phyloP scores from a whole-genome alignment of 2,888 invertebrate species.

The Napeogenes inachia region DNA sequence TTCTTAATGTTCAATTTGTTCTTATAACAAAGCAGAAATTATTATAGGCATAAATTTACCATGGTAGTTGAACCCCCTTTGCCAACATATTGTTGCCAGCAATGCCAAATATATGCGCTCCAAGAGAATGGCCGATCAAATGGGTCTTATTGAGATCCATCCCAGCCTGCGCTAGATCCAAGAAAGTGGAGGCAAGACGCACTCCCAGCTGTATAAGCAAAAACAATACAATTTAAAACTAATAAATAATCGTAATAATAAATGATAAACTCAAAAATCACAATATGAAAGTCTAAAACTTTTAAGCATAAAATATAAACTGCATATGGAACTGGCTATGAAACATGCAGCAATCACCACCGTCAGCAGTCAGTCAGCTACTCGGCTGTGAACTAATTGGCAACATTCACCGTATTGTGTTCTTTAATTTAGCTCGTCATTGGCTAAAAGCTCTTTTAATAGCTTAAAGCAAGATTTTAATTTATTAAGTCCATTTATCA shows the following conservation, averaged over 20 bases:
- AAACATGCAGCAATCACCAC: background rate
- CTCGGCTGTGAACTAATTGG: constrained; percentile 18
- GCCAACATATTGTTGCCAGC: constrained; percentile 51
- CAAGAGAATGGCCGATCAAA: constrained; percentile 65
- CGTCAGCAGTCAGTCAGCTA: constrained; percentile 8
- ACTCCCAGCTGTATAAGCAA: constrained; percentile 45
- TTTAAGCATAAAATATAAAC: too few relatives aligned
- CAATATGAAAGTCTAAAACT: too few relatives aligned
- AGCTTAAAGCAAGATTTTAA: background rate
- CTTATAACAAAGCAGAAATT: too few relatives aligned
- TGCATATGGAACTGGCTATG: background rate
- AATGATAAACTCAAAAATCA: background rate
- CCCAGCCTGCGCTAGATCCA: constrained; percentile 47
- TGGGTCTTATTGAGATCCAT: constrained; percentile 56
- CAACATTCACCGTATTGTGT: constrained; percentile 18
- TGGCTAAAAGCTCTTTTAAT: background rate
- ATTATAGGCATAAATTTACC: constrained; percentile 41
- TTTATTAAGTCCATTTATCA: too few relatives aligned
- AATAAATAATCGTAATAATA: background rate
- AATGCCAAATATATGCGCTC: constrained; percentile 64
- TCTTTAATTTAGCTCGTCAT: constrained; percentile 19
- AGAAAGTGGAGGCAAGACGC: constrained; percentile 48
- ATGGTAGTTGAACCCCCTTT: constrained; percentile 48
- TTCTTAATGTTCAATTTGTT: background rate
- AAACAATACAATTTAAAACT: background rate